Base-by-base conservation (phyloP, 2,888 invertebrate species). In the Cyaniris semiargus region DNA sequence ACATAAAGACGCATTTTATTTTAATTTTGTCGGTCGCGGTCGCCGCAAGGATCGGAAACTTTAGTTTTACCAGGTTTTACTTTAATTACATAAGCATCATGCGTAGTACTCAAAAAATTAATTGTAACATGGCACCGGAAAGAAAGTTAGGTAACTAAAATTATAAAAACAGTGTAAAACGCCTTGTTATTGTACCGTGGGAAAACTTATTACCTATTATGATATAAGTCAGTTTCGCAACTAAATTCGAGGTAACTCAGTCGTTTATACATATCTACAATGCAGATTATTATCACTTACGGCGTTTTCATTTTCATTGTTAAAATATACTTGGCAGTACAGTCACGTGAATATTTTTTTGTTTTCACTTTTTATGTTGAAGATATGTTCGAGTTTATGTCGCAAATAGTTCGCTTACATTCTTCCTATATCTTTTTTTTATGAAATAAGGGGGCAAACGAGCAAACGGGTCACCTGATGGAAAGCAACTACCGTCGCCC, bases 171-270 rank as follows among this genome's bases (percentile, higher is more conserved):
- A 48, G 53, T 38, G 34, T 34, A 71, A 71, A 71, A 38, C 38
- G 38, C 71, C 71, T 23, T 53, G 58, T 71, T 77, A 77, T 74
- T 74, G 74, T 75, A 79, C 75, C 79, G 79, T 81, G 79, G 58
- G 80, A 81, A 80, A 76, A 78, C 80, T 79, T 79, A 77, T 79
- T 77, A 77, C 76, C 66, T 78, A 80, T 78, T 81, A 80, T 79
- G 79, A 79, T 79, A 78, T 79, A 79, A 79, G 75, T 71, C 34
- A 38, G 78, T 83, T 82, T 81, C 81, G 79, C 79, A 83, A 83
- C 75, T 81, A 81, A 83, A 83, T 84, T 84, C 84, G 85, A 89
- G 87, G 87, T 83, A 83, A 85, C 87, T 87, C 86, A 86, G 90
- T 88, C 87, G 84, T 84, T 84, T 82, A 84, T 82, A 27, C n/a